A percentile compares a stretch with the other conserved stretches of the same genome.
These are phyloP conservation scores for Anableps anableps DNA, from an alignment of 2,797 vertebrate genomes.

Conservation along the genomic window DNA sequence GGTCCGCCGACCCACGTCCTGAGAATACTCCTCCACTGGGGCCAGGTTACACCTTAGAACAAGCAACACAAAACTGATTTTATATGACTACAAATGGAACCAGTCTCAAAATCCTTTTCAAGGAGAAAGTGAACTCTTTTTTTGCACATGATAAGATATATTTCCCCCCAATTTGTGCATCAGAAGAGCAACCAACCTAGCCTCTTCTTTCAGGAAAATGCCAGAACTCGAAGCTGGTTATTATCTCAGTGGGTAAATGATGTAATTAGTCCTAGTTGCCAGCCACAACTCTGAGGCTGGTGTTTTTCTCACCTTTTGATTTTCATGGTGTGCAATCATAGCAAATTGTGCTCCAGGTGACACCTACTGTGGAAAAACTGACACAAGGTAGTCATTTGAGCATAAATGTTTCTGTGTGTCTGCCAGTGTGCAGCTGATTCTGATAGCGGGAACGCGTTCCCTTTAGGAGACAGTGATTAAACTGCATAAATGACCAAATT, in stretches of 20 bases:
- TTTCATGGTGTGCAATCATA: slow-evolving; percentile 2
- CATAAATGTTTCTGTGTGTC: not conserved
- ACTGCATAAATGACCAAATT: not conserved
- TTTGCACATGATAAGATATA: not conserved
- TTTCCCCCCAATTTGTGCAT: not conserved
- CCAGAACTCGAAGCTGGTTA: not conserved
- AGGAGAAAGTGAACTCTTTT: not conserved
- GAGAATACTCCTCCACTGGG: slow-evolving; percentile 90
- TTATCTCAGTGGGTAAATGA: slow-evolving; percentile 1
- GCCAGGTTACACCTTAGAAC: slow-evolving; percentile 92
- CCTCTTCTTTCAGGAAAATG: not conserved
- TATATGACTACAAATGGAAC: not conserved
- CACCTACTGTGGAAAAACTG: not conserved
- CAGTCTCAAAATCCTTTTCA: not conserved
- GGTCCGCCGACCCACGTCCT: slow-evolving; percentile 89
- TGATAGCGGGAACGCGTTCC: not conserved
- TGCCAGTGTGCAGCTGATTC: not conserved
- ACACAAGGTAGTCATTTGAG: not conserved
- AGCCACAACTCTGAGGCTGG: not conserved
- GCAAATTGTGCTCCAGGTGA: not conserved
- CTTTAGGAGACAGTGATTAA: not conserved
- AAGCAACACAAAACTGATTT: slow-evolving; percentile 1
- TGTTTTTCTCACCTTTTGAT: not conserved
- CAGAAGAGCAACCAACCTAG: not conserved
- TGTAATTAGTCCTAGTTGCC: not conserved